Conservation (phyloP, 2,888 invertebrate species). For the Eretmocerus hayati region DNA sequence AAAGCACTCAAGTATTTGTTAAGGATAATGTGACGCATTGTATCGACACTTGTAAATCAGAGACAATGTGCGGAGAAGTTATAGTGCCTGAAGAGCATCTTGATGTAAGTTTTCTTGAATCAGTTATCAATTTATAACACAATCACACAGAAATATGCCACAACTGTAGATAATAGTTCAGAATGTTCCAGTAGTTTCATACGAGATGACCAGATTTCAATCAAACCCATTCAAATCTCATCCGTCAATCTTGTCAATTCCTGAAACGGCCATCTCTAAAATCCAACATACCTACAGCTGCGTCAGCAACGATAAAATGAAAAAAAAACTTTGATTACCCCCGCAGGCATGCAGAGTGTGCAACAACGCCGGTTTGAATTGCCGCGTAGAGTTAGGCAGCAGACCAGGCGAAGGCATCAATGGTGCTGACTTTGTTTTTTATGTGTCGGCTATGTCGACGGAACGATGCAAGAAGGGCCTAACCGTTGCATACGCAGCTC, state of each 20-base stretch:
- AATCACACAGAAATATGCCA: too few species aligned
- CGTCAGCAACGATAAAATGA: too few species aligned
- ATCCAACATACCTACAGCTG: too few species aligned
- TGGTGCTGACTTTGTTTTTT: constrained; percentile 90
- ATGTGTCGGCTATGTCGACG: constrained; percentile 91
- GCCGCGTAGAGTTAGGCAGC: constrained; percentile 55
- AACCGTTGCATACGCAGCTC: constrained; percentile 96
- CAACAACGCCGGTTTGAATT: constrained; percentile 79
- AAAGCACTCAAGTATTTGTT: constrained; percentile 80
- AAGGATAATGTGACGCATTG: constrained; percentile 80
- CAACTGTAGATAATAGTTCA: too few species aligned
- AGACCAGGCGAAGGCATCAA: constrained; percentile 61
- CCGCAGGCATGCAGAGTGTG: constrained; percentile 76
- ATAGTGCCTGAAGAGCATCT: constrained; percentile 88
- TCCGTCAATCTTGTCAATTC: too few species aligned
- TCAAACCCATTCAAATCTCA: too few species aligned
- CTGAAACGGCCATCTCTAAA: too few species aligned
- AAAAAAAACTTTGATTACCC: too few species aligned
- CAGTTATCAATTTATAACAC: too few species aligned
- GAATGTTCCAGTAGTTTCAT: too few species aligned
- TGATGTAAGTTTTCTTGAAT: constrained; percentile 79
- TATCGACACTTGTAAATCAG: constrained; percentile 71
- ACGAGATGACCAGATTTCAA: too few species aligned
- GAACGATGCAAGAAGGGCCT: constrained; percentile 84
- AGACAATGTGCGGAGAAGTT: constrained; percentile 95